Conservation (phyloP, 2,888 invertebrate genomes). For the Ischnura elegans region DNA sequence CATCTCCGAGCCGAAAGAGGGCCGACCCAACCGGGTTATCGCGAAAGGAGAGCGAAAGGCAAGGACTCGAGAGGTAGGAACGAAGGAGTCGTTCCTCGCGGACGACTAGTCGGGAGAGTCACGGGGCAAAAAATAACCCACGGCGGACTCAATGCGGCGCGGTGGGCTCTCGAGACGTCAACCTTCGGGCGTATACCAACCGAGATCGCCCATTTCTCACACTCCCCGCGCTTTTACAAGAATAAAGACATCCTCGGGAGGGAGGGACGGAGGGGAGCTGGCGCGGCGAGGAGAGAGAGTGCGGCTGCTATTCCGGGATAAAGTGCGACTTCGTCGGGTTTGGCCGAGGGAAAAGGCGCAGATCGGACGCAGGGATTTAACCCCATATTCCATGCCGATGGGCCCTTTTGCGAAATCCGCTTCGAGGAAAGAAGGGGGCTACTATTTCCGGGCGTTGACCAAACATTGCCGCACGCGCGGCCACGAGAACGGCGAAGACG, state of each 20-base stretch:
- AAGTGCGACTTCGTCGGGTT: background rate
- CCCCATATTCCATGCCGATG: background rate
- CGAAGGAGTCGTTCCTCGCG: background rate
- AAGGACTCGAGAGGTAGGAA: background rate
- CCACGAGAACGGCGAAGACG: background rate
- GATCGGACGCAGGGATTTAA: background rate
- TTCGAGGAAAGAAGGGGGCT: background rate
- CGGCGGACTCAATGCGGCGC: background rate
- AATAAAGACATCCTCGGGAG: background rate
- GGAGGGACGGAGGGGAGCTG: background rate
- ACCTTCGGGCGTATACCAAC: background rate
- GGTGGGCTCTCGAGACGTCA: background rate
- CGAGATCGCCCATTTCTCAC: background rate
- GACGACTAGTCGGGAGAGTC: background rate
- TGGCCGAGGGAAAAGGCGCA: background rate
- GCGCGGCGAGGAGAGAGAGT: background rate
- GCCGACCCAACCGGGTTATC: background rate
- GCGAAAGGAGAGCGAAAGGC: background rate
- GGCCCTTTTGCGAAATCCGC: background rate
- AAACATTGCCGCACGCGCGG: background rate
- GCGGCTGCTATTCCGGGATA: slow-evolving; percentile 4
- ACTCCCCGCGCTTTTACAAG: slow-evolving; percentile 7
- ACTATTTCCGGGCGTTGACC: background rate
- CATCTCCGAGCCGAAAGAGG: background rate
- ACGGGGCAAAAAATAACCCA: slow-evolving; percentile 3